phyloP scores from a whole-genome alignment of 2,113 vertebrate genomes.

The Campylomormyrus numenius region DNA sequence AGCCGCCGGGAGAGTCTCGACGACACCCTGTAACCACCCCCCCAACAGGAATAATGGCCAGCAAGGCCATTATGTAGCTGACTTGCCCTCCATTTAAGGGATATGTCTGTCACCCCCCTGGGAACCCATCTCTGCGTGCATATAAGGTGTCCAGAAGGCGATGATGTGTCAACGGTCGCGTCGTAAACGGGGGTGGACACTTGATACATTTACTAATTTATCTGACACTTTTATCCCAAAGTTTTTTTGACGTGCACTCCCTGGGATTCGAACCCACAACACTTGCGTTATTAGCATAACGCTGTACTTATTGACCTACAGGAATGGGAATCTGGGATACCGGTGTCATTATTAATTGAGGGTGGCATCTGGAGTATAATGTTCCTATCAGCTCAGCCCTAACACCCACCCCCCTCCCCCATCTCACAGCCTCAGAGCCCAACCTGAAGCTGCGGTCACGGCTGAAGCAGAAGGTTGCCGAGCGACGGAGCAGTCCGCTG shows the following conservation, averaged over 20 bases:
- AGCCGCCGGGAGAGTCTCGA: neutral
- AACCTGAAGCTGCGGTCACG: constrained; percentile 97
- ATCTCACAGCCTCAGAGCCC: constrained; percentile 85
- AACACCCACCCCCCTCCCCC: constrained; percentile 12
- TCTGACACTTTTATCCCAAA: neutral
- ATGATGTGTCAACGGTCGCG: neutral
- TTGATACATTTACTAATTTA: neutral
- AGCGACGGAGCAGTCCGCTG: constrained; percentile 95
- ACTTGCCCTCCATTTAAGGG: neutral
- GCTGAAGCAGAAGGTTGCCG: constrained; percentile 98
- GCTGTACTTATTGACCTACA: neutral
- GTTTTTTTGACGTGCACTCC: neutral
- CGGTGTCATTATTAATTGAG: neutral
- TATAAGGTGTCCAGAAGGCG: neutral
- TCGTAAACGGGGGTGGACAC: neutral
- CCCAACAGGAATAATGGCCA: neutral
- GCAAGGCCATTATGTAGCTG: neutral
- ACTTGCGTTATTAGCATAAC: neutral
- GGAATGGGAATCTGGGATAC: neutral
- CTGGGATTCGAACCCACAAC: neutral
- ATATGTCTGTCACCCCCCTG: neutral
- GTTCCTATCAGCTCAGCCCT: neutral
- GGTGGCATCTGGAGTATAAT: neutral
- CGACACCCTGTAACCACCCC: neutral
- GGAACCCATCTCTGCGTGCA: neutral